Conservation (phyloP, 2,888 invertebrate genomes). For the Trachelus tabidus region DNA sequence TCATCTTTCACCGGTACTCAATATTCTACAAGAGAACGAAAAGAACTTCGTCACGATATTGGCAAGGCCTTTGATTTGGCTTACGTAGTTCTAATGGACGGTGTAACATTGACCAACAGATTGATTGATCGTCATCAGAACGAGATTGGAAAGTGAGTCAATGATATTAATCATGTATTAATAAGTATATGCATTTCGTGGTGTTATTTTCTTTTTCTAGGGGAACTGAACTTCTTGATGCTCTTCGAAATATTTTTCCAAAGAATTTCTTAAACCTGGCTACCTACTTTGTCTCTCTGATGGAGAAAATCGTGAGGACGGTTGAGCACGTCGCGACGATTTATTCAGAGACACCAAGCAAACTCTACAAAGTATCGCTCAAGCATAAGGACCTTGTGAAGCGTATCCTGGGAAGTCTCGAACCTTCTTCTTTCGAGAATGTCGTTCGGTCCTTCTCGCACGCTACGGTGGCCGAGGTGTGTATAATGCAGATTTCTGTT, state of each 20-base stretch:
- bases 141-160: constrained; percentile 45
- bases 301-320: constrained; percentile 43
- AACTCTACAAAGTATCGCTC: constrained; percentile 42
- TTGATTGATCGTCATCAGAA: constrained; percentile 42
- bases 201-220: constrained; percentile 38
- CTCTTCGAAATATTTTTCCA: constrained; percentile 42
- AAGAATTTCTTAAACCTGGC: constrained; percentile 44
- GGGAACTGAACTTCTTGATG: constrained; percentile 48
- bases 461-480: not conserved
- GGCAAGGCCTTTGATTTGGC: constrained; percentile 42
- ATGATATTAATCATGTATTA: not conserved
- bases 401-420: constrained; percentile 40
- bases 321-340: constrained; percentile 50
- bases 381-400: constrained; percentile 44
- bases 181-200: not conserved
- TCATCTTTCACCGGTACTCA: not conserved
- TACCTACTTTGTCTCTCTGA: constrained; percentile 47
- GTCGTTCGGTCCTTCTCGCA: constrained; percentile 45
- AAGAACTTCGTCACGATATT: constrained; percentile 23
- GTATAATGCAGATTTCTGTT: not conserved
- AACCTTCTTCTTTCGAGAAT: constrained; percentile 46
- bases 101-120: constrained; percentile 41
- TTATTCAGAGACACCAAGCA: constrained; percentile 42
- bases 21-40: not conserved
- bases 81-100: constrained; percentile 46